These are phyloP conservation scores for Nemopilema nomurai DNA, from an alignment of 30 jellyfish, hydroid and myxozoan genomes.

Conservation along the genomic window DNA sequence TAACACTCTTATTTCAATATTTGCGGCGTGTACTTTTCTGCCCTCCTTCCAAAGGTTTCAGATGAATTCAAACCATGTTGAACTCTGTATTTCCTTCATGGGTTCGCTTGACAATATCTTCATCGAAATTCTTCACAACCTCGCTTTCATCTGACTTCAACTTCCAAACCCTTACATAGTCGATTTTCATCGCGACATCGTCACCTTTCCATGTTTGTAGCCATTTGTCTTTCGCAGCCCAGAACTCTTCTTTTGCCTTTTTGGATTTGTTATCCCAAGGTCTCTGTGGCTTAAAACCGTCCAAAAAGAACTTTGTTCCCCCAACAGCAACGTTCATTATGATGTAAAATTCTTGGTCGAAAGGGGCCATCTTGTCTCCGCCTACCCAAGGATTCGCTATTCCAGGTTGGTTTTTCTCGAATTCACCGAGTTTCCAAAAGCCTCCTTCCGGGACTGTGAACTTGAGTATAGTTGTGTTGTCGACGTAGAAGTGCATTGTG, in stretches of 20 bases:
- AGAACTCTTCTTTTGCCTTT: slow-evolving; percentile 72
- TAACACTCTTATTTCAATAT: too few relatives aligned
- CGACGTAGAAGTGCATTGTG: slow-evolving; percentile 59
- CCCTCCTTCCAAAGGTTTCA: not conserved
- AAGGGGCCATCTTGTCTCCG: slow-evolving; percentile 83
- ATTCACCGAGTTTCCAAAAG: slow-evolving; percentile 78
- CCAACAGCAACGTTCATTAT: slow-evolving; percentile 87
- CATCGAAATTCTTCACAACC: slow-evolving; percentile 28
- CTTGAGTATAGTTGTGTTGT: slow-evolving; percentile 54
- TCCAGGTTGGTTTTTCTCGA: slow-evolving; percentile 20
- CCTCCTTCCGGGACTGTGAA: slow-evolving; percentile 71
- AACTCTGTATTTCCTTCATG: slow-evolving; percentile 27
- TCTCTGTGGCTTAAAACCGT: slow-evolving; percentile 43
- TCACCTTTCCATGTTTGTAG: slow-evolving; percentile 79
- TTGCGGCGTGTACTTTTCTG: too few relatives aligned
- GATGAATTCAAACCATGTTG: not conserved
- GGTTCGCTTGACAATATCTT: slow-evolving; percentile 7
- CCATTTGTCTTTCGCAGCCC: slow-evolving; percentile 80
- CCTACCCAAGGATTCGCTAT: slow-evolving; percentile 68
- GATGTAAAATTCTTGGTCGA: slow-evolving; percentile 74
- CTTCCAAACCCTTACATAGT: slow-evolving; percentile 78
- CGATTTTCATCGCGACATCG: slow-evolving; percentile 81
- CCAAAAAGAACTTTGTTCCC: slow-evolving; percentile 69
- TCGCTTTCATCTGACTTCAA: slow-evolving; percentile 50
- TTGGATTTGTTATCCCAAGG: slow-evolving; percentile 72